Evolutionary conservation across 2,113 vertebrate genomes (phyloP).

Genomic region (Upupa epops): DNA sequence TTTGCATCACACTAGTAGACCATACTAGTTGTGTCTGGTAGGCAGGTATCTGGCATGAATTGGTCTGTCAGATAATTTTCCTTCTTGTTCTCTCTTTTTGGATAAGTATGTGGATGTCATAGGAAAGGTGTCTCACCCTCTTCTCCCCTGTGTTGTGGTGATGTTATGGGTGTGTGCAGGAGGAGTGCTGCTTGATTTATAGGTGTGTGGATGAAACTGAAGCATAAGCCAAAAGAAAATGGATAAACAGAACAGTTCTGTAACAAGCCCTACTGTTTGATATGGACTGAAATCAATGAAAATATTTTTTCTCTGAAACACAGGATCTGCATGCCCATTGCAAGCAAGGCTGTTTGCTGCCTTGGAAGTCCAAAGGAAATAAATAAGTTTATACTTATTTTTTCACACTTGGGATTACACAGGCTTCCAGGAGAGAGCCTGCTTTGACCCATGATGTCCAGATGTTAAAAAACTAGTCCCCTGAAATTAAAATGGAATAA

Average conservation of each 20-base stretch:
- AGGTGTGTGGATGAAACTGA: background rate
- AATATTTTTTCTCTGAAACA: background rate
- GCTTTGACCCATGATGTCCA: background rate
- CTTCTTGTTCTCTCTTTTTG: background rate
- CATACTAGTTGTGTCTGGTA: background rate
- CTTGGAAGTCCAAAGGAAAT: background rate
- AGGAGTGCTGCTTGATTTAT: background rate
- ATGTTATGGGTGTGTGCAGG: background rate
- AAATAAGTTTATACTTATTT: background rate
- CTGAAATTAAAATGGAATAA: background rate
- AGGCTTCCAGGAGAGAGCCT: background rate
- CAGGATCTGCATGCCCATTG: background rate
- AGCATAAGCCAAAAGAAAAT: background rate
- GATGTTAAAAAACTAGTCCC: background rate
- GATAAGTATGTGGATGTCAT: rapidly evolving
- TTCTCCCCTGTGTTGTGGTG: rapidly evolving
- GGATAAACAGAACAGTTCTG: background rate
- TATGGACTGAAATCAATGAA: background rate
- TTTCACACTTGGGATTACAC: background rate
- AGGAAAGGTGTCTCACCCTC: background rate
- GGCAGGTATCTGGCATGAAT: background rate
- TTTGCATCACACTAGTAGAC: background rate
- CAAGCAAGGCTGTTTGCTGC: background rate
- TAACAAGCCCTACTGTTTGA: background rate
- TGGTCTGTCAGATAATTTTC: background rate